Base-by-base conservation (phyloP, 2,113 vertebrate species). In the Alligator sinensis region DNA sequence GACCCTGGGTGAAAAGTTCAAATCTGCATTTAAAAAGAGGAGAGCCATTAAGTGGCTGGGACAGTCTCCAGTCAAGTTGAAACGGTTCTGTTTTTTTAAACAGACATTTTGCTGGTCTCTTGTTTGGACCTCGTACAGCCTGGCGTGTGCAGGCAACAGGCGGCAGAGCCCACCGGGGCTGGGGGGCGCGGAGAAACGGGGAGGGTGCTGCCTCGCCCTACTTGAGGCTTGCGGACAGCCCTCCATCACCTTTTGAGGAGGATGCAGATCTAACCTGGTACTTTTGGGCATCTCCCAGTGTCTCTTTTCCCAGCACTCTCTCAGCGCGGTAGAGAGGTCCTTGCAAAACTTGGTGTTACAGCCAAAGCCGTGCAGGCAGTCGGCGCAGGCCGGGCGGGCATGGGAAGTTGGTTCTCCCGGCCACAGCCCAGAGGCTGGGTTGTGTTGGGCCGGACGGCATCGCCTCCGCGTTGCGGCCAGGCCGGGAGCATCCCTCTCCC, bases 1-100 rank as follows among this genome's bases (percentile, higher is more conserved):
- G 84, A 95, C 97, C 97, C 90, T 10, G 97, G 97, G 97, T 97
- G 97, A 98, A 98, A 97, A 98, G 97, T 98, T 98, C 97, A 98
- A 87, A 97, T 97, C 97, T 97, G 97, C 97, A 97, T 98, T 96
- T 97, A 95, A 98, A 98, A 98, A 91, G 96, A 93, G 82, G 38
- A 86, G 90, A 86, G 84, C 78, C 87, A 54, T 58, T 89, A 47
- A 60, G 78, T 59, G 70, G 93, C 78, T 94, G 68, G 89, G 83
- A 84, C 27, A 12, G 22, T 30, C 81, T 86, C 88, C 88, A 94
- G 74, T 95, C 95, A 88, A 93, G 91, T 87, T 91, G 95, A 91
- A 95, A 82, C 70, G 28, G 30, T 87, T 91, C 38, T 18, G 4
- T 4, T 77, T 38, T 83, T 80, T 86, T 68, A 76, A 79, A 89